Evolutionary conservation across 2,113 vertebrate species (phyloP).

Genomic region (Percina caprodes): DNA sequence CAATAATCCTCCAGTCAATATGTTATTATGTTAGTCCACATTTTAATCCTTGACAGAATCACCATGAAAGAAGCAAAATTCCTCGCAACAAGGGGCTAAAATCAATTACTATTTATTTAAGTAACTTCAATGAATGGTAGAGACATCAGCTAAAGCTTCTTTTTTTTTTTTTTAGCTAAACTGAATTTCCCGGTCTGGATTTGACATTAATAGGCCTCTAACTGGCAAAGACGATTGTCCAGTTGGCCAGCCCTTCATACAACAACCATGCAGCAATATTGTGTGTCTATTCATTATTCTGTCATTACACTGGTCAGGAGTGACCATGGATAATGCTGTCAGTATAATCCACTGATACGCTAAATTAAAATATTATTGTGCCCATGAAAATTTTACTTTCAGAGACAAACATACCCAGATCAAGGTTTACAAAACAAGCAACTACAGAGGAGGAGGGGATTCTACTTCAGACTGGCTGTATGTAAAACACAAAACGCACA

Average conservation of each 20-base stretch:
- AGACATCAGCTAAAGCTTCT: too few species aligned
- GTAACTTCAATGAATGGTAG: not conserved
- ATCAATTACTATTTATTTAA: not conserved
- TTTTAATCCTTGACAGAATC: not conserved
- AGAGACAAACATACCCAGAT: conserved; percentile 9
- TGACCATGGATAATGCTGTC: not conserved
- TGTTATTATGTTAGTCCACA: not conserved
- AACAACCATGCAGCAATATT: not conserved
- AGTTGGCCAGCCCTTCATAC: not conserved
- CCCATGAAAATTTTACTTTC: not conserved
- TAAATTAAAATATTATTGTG: not conserved
- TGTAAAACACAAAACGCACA: not conserved
- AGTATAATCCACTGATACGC: not conserved
- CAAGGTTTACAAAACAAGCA: conserved; percentile 18
- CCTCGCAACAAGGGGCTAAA: not conserved
- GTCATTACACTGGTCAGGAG: not conserved
- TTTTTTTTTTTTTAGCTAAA: too few species aligned
- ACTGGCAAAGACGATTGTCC: not conserved
- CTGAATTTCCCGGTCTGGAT: too few species aligned
- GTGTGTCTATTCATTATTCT: not conserved
- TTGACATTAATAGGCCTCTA: not conserved
- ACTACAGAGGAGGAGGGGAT: not conserved
- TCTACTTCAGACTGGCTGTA: too few species aligned
- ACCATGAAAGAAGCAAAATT: too few species aligned
- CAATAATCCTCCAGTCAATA: not conserved